A percentile compares a stretch with the other conserved stretches of the same genome.
These are phyloP conservation scores for Nothoprocta perdicaria DNA, from an alignment of 2,113 vertebrate species.

Conservation along the genomic window DNA sequence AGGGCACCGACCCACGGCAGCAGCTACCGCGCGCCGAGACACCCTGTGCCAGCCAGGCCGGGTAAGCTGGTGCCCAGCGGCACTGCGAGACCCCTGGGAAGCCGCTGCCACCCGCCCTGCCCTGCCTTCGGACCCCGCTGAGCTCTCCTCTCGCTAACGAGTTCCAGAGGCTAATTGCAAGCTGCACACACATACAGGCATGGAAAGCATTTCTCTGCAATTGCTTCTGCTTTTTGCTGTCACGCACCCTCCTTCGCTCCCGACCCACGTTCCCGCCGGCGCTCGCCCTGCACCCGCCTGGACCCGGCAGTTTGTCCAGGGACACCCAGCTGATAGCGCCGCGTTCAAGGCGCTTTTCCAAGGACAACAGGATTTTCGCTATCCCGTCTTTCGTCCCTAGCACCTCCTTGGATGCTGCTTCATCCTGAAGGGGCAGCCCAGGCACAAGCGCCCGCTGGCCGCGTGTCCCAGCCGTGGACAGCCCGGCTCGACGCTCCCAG, in stretches of 20 bases:
- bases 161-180: neutral
- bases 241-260: neutral
- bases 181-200: neutral
- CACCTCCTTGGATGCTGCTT: neutral
- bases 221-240: neutral
- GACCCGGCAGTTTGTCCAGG: too few species aligned
- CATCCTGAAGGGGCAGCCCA: neutral
- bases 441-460: neutral
- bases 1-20: too few species aligned
- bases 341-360: neutral
- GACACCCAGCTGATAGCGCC: too few species aligned
- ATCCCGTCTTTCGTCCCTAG: neutral
- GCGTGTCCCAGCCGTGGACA: neutral
- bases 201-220: neutral
- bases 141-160: neutral
- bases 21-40: too few species aligned
- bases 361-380: neutral
- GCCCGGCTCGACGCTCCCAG: neutral
- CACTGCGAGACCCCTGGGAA: too few species aligned
- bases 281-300: neutral
- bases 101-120: too few species aligned
- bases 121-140: too few species aligned
- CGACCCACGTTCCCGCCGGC: neutral
- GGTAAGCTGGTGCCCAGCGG: too few species aligned
- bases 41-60: too few species aligned